phyloP scores from a whole-genome alignment of 2,888 invertebrate species.

The Drosophila anomelani region DNA sequence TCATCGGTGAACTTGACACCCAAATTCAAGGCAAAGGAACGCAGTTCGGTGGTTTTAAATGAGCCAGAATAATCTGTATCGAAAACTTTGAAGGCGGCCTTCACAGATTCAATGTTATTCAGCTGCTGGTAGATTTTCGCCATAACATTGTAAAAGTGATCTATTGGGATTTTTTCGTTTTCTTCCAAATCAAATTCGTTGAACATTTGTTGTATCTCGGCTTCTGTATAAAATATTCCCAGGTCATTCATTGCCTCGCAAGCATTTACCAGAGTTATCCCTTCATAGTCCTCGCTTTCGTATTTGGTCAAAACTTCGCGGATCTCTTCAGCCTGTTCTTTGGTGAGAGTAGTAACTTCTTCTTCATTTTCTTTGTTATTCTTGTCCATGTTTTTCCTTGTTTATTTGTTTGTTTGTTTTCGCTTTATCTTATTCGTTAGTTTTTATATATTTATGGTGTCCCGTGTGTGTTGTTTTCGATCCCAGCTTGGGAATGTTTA shows the following conservation, averaged over 20 bases:
- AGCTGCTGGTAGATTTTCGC: constrained; percentile 4
- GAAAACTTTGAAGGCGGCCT: background rate
- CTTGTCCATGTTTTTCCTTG: background rate
- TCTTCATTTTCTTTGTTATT: background rate
- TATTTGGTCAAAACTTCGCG: background rate
- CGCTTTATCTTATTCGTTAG: background rate
- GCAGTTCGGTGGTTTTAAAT: background rate
- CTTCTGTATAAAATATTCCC: constrained; percentile 3
- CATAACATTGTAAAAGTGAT: background rate
- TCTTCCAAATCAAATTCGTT: background rate
- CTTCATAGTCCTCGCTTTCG: background rate
- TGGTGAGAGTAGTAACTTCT: background rate
- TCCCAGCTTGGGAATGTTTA: background rate
- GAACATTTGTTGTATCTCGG: background rate
- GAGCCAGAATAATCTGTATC: background rate
- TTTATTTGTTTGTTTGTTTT: background rate
- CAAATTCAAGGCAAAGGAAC: background rate
- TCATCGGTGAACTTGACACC: constrained; percentile 87
- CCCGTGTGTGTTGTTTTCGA: background rate
- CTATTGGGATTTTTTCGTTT: background rate
- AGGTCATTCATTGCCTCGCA: background rate
- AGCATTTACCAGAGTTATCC: background rate
- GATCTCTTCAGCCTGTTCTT: constrained; percentile 14
- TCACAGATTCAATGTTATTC: background rate
- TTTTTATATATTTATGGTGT: background rate